A percentile compares a stretch with the other conserved stretches of the same genome.
phyloP scores from a whole-genome alignment of 2,888 invertebrate species.

The Papilio elwesi region DNA sequence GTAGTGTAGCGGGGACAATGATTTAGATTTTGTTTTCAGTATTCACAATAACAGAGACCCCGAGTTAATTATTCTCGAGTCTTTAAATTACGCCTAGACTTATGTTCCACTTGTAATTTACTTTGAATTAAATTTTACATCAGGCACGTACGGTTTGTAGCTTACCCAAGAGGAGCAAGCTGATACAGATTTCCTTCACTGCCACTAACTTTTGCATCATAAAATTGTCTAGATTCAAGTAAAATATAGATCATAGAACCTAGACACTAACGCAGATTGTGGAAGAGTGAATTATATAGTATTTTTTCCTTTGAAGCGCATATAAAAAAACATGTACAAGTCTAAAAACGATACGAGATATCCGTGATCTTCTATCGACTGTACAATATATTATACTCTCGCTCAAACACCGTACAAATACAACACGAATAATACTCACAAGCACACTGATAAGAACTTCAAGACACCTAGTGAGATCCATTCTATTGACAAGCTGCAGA shows the following conservation, averaged over 20 bases:
- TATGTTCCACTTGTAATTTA: neutral
- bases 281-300: no score
- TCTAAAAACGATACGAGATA: neutral
- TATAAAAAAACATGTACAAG: no score
- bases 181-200: no score
- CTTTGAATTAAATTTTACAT: neutral
- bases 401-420: neutral
- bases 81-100: neutral
- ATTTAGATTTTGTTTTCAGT: conserved; percentile 23
- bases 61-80: neutral
- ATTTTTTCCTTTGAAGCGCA: no score
- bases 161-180: no score
- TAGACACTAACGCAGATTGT: no score
- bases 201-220: no score
- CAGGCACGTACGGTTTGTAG: no score
- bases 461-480: conserved; percentile 70
- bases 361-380: neutral
- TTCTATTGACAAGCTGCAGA: conserved; percentile 70
- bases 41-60: conserved; percentile 2
- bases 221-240: no score
- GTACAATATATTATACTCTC: neutral
- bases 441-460: conserved; percentile 75
- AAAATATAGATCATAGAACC: no score
- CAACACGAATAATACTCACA: conserved; percentile 61
- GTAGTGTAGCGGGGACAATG: conserved; percentile 24